Base-by-base conservation (phyloP, 2,888 invertebrate species). In the Lordiphosa andalusiaca region DNA sequence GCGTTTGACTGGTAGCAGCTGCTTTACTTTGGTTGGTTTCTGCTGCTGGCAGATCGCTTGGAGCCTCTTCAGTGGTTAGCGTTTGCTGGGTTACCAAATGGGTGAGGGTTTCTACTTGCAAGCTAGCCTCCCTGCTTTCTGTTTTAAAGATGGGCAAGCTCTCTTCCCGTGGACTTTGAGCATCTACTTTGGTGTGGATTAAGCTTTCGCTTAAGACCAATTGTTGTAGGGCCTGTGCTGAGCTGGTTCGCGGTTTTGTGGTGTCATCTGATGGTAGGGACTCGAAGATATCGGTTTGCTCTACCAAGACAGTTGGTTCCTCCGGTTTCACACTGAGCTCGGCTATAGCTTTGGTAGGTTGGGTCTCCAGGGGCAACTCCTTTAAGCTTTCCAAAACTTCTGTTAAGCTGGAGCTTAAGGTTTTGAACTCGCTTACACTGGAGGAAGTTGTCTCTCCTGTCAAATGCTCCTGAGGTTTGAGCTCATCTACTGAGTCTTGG, bases 101-200 rank as follows among this genome's bases (percentile, higher is more conserved):
- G 64, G 92, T 91, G 73, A 92, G 92, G 77, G 93, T 92, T 56
- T 92, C 90, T 37, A 94, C 86, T 58, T 91, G 91, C 6, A 95
- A 70, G 42, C 89, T 90, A 2, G 94, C 95, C 41, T 85, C 91
- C 76, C 92, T 92, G 44, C 87, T 88, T 51, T 90, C 89, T 10
- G 89, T 77, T 33, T 62, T 51, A 4, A 73, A 72, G 6, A 4
- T 52, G n/a, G 91, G 85, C 6, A 87, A 74, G 19, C 93, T 89
- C 48, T 92, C 91, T 2, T 90, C 89, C 88, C 93, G 93, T 50
- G 93, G 93, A 54, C 93, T 91, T 84, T 94, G 93, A 13, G 92
- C 88, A 73, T 93, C 93, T 3, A 92, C 91, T 23, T 92, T 90
- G 49, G 91, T 92, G 46, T 93, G 91, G 25, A 91, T 90, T 33